A percentile compares a stretch with the other conserved stretches of the same genome.
phyloP scores from a whole-genome alignment of 37 sponge, comb jelly and placozoan genomes.

The Oscarella lobularis region DNA sequence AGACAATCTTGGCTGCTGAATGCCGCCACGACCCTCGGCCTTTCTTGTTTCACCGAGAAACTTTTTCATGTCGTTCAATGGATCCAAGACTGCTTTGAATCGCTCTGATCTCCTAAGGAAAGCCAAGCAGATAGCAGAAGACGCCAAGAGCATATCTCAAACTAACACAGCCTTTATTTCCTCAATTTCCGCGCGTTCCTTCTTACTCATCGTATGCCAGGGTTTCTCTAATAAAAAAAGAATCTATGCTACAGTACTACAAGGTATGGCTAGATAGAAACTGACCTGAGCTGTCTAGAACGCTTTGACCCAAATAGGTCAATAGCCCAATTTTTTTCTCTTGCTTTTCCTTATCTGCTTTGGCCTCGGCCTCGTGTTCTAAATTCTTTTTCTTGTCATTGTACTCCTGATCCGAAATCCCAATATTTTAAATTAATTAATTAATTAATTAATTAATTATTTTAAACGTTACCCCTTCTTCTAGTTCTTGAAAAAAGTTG shows the following conservation, averaged over 20 bases:
- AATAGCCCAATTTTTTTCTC: conserved; percentile 70
- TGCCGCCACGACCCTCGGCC: not conserved
- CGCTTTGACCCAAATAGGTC: conserved; percentile 60
- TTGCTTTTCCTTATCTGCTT: conserved; percentile 54
- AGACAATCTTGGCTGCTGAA: not conserved
- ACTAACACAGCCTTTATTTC: conserved; percentile 22
- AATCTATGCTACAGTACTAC: not conserved
- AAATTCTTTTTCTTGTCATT: conserved; percentile 15
- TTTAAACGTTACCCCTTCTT: conserved; percentile 57
- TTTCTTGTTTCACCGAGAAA: conserved; percentile 32
- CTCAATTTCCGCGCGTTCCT: conserved; percentile 9
- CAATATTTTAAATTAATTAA: too few relatives aligned
- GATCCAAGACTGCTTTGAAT: conserved; percentile 49
- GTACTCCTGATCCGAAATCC: not conserved
- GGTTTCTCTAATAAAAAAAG: not conserved
- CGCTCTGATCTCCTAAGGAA: conserved; percentile 4
- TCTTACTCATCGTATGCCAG: conserved; percentile 8
- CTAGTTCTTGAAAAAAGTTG: conserved; percentile 50
- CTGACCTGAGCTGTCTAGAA: conserved; percentile 55
- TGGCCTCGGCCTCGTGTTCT: conserved; percentile 61
- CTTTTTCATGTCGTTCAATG: conserved; percentile 44
- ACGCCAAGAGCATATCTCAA: not conserved
- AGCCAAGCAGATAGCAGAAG: too few relatives aligned
- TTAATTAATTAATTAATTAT: too few relatives aligned
- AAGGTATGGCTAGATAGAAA: not conserved